phyloP scores from a whole-genome alignment of 2,113 vertebrate genomes.

The Lycocorax pyrrhopterus region DNA sequence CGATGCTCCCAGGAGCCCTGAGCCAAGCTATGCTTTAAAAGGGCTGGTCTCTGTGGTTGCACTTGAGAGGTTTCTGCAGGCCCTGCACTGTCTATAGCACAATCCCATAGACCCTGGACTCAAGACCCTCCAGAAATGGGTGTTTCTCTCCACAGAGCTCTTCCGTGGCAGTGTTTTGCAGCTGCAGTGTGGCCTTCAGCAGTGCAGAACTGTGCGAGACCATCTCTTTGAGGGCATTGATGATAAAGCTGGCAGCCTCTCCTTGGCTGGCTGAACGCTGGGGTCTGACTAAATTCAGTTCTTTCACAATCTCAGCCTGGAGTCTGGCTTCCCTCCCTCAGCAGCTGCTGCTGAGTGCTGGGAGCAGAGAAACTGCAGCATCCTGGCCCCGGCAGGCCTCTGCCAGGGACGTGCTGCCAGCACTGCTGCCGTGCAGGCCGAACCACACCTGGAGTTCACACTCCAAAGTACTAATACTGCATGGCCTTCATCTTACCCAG shows the following conservation, averaged over 20 bases:
- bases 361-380: not conserved
- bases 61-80: not conserved
- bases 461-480: slow-evolving; percentile 54
- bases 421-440: not conserved
- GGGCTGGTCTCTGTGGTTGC: slow-evolving; percentile 8
- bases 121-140: not conserved
- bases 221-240: slow-evolving; percentile 25
- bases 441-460: not conserved
- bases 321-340: not conserved
- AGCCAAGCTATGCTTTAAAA: slow-evolving; percentile 18
- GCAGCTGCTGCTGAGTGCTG: not conserved
- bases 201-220: not conserved
- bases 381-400: not conserved
- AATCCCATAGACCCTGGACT: not conserved
- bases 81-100: not conserved
- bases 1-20: not conserved
- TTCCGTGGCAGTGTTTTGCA: not conserved
- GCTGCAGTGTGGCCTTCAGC: not conserved
- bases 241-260: not conserved
- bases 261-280: not conserved
- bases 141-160: not conserved
- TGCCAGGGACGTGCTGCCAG: not conserved
- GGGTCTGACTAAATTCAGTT: not conserved
- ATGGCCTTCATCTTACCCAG: not conserved
- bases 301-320: not conserved